Evolutionary conservation across 2,888 invertebrate genomes (phyloP), one percentile per base, ranked within the genome.

Genomic region (Nomada flava): DNA sequence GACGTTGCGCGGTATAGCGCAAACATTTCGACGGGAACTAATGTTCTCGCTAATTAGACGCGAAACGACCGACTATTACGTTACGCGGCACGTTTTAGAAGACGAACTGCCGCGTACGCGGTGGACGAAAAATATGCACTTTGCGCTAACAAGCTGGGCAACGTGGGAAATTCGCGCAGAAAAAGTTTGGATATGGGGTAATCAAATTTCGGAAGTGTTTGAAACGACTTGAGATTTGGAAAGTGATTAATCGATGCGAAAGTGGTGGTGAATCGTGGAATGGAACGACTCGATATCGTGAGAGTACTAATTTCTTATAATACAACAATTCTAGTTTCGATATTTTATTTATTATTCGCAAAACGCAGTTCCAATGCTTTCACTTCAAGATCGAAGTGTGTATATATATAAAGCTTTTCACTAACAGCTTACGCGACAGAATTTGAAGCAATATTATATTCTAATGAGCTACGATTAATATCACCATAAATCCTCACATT

Each of bases 1-100:
- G 65, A 73, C 71, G 65, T 62, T 55, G 76, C 68, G 63, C 11
- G 55, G 26, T 59, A 69, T 62, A 65, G 57, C 79, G 75, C 72
- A 57, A 88, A 59, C 73, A 73, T 85, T 80, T 88, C 82, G 82
- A 84, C 83, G 76, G 69, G 26, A 81, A 84, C 86, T 86, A 88
- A 89, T 85, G 83, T 57, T 69, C 36, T 53, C 55, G 80, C 79
- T 88, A 88, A 90, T 90, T 90, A 87, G 84, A 84, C 78, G 76
- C 74, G 83, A 79, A 87, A 88, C 79, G 87, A 88, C 71, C 85
- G 67, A 81, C 88, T 79, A 86, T 88, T 88, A 87, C 80, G 72
- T 68, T 73, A 74, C 68, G 18, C 73, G 57, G 53, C 62, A 13
- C 70, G 36, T 52, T 44, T 15, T 57, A 44, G 53, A 68, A 50